Evolutionary conservation across 2,113 vertebrate genomes (phyloP), one percentile per base, ranked within the genome.

Genomic region (Odontophorus gujanensis): DNA sequence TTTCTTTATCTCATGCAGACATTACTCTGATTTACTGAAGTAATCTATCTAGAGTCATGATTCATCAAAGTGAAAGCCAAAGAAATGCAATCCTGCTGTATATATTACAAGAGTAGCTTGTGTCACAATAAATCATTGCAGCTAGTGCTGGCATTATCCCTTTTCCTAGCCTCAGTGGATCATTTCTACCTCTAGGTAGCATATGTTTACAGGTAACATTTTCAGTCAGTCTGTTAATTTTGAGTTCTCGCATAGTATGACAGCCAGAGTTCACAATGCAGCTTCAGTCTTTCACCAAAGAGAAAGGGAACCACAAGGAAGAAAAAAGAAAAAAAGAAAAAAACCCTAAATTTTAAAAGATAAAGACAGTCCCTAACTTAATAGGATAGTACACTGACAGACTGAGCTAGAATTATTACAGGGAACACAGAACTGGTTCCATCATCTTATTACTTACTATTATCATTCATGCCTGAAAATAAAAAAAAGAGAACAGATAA

Each of bases 71-170:
- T 67, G 69, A 95, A 92, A 91, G 76, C 18, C 87, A 81, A 95
- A 71, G 50, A 97, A 92, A 96, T 50, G 53, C 38, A 75, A 71
- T 18, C 4, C 40, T 38, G 26, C 17, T 62, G 36, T 40, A 20
- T 67, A 26, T 22, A 21, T 15, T 77, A n/a, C 38, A 84, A 76
- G 50, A 22, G 7, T 9, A 84, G 66, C 40, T 65, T n/a, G 7
- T 62, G 36, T 80, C 90, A 50, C 48, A 86, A 58, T 84, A 90
- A 59, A 88, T 95, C 85, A 93, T 45, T 36, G 82, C 80, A 88
- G 20, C 16, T 63, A 40, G 34, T 59, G 40, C 0, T 59, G 55
- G 42, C 25, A 58, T 86, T 81, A 53, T 42, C 20, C 20, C 66
- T 85, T 90, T 72, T 36, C 63, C 67, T 40, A 48, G 71, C 50